Evolutionary conservation across 1,140 invertebrate genomes (phyloP).

Genomic region (Coelopa frigida): DNA sequence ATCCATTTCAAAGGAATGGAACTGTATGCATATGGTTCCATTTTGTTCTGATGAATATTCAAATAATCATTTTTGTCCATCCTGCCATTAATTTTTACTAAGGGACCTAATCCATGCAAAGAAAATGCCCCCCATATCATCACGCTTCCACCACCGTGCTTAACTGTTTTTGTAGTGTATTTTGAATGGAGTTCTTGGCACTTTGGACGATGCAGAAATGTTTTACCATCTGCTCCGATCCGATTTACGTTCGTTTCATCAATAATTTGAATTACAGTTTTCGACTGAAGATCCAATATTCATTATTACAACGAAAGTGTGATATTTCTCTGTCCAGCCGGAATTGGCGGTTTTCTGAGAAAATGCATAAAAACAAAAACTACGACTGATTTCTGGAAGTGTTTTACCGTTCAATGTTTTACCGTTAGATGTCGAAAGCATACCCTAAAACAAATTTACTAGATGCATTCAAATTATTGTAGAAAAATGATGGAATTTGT

Average conservation of each 20-base stretch:
- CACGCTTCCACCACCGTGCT: constrained; percentile 21
- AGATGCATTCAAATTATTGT: too few species aligned
- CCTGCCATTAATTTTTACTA: constrained; percentile 12
- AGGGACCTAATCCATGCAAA: constrained; percentile 12
- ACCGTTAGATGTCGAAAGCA: too few species aligned
- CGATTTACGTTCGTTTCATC: constrained; percentile 14
- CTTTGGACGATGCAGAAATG: constrained; percentile 10
- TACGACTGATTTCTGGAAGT: too few species aligned
- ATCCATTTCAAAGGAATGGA: neutral
- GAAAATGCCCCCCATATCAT: constrained; percentile 24
- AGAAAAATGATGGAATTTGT: too few species aligned
- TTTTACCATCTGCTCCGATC: constrained; percentile 13
- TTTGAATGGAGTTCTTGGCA: constrained; percentile 10
- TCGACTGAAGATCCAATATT: too few species aligned
- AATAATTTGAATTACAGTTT: too few species aligned
- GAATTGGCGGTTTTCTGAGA: too few species aligned
- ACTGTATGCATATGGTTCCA: constrained; percentile 1
- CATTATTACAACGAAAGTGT: too few species aligned
- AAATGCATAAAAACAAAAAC: too few species aligned
- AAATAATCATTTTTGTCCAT: constrained; percentile 11
- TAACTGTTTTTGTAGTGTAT: constrained; percentile 20
- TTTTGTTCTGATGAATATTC: constrained; percentile 2
- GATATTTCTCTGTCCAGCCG: too few species aligned
- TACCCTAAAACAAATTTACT: too few species aligned
- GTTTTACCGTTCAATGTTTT: too few species aligned